Evolutionary conservation across 2,113 vertebrate genomes (phyloP).

Genomic region (Leucosticte australis): DNA sequence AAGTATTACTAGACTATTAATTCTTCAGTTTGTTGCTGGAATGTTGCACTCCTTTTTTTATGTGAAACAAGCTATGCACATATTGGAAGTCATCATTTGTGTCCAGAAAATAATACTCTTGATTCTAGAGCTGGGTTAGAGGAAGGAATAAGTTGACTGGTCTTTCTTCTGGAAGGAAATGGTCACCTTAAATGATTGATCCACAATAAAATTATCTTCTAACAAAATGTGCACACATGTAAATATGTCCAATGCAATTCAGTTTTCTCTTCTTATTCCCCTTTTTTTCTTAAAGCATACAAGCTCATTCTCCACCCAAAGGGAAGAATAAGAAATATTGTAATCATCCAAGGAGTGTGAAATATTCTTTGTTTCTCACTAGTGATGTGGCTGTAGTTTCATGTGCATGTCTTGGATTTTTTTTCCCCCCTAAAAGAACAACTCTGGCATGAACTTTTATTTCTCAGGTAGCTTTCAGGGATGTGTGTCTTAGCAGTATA

Average conservation of each 20-base stretch:
- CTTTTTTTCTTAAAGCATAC: background rate
- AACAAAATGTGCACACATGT: rapidly evolving
- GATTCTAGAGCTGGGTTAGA: background rate
- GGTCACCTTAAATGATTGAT: background rate
- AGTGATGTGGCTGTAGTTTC: background rate
- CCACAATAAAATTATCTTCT: background rate
- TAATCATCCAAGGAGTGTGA: background rate
- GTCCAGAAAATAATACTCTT: background rate
- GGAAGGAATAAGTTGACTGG: background rate
- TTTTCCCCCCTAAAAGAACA: background rate
- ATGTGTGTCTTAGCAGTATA: background rate
- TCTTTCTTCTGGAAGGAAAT: background rate
- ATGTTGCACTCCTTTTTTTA: background rate
- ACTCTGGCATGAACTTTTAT: background rate
- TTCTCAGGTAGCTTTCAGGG: background rate
- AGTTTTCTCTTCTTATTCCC: background rate
- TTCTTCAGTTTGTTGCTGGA: background rate
- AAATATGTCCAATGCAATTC: background rate
- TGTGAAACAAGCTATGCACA: background rate
- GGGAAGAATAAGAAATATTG: background rate
- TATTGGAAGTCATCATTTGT: background rate
- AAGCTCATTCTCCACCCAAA: background rate
- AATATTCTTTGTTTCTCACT: background rate
- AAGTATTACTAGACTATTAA: background rate
- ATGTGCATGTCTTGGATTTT: background rate